Conservation (phyloP, 2,888 invertebrate genomes). For the Lithophane ornitopus region DNA sequence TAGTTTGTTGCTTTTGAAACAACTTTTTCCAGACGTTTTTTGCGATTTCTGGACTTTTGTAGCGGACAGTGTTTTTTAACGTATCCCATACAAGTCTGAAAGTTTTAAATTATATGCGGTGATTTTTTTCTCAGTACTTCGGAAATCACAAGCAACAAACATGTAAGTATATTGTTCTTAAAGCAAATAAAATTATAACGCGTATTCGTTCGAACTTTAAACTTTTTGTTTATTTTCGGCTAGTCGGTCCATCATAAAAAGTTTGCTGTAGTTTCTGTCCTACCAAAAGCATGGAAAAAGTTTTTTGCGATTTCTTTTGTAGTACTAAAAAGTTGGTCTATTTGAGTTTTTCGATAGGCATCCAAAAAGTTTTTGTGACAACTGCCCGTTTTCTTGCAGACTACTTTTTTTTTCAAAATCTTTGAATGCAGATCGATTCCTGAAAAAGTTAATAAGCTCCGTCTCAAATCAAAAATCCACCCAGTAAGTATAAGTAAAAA, state of each 20-base stretch:
- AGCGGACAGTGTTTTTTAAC: too few species aligned
- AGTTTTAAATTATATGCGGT: neutral
- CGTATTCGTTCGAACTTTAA: neutral
- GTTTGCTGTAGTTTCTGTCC: too few species aligned
- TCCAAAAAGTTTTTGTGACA: neutral
- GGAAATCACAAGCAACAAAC: neutral
- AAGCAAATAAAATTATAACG: neutral
- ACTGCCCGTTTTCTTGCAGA: neutral
- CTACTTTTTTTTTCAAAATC: too few species aligned
- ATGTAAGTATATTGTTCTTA: neutral
- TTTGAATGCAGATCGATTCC: neutral
- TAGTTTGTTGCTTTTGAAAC: neutral
- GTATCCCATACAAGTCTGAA: neutral
- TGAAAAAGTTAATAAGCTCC: neutral
- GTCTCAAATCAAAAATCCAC: neutral
- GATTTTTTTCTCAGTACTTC: neutral
- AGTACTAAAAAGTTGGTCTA: too few species aligned
- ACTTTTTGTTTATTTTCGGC: too few species aligned
- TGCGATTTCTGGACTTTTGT: too few species aligned
- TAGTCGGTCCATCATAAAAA: too few species aligned
- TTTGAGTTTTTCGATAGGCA: too few species aligned
- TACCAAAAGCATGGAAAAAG: neutral
- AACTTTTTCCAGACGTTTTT: too few species aligned
- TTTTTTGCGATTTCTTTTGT: too few species aligned
- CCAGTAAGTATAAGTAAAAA: neutral